Conservation (phyloP, 2,113 vertebrate genomes). For the Chrysochloris asiatica region DNA sequence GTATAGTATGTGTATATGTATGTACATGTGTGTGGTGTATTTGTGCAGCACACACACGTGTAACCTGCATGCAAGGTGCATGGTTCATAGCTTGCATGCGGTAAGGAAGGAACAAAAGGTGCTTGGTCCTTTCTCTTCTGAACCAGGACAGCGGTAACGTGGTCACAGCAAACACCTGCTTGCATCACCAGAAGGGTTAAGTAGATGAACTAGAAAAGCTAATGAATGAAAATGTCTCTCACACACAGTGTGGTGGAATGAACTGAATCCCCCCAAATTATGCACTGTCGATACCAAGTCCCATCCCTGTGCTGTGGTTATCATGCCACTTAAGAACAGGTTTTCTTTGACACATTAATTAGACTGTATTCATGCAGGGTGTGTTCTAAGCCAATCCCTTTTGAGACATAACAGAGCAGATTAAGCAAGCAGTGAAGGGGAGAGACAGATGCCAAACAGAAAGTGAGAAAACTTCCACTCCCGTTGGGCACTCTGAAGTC, state of each 20-base stretch:
- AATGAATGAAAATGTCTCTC: too few relatives aligned
- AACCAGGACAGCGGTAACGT: not conserved
- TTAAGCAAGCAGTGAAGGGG: not conserved
- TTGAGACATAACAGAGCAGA: not conserved
- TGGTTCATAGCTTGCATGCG: not conserved
- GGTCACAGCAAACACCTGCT: not conserved
- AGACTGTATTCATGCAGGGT: not conserved
- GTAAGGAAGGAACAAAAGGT: too few relatives aligned
- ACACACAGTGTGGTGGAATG: too few relatives aligned
- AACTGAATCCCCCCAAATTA: too few relatives aligned
- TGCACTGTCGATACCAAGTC: too few relatives aligned
- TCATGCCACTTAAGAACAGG: not conserved
- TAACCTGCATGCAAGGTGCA: not conserved
- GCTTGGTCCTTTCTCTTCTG: too few relatives aligned
- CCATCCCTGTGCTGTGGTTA: not conserved
- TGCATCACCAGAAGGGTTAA: not conserved
- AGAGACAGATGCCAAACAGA: too few relatives aligned
- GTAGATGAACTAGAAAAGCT: not conserved
- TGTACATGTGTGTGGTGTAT: not conserved
- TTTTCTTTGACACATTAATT: not conserved
- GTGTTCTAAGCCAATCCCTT: too few relatives aligned
- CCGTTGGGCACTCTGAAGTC: too few relatives aligned
- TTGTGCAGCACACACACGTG: too few relatives aligned
- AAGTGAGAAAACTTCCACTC: too few relatives aligned
- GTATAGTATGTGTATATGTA: not conserved